A percentile compares a stretch with the other conserved stretches of the same genome.
These are phyloP conservation scores for Tupaia chinensis DNA, from an alignment of 2,113 vertebrate species.

Conservation along the genomic window DNA sequence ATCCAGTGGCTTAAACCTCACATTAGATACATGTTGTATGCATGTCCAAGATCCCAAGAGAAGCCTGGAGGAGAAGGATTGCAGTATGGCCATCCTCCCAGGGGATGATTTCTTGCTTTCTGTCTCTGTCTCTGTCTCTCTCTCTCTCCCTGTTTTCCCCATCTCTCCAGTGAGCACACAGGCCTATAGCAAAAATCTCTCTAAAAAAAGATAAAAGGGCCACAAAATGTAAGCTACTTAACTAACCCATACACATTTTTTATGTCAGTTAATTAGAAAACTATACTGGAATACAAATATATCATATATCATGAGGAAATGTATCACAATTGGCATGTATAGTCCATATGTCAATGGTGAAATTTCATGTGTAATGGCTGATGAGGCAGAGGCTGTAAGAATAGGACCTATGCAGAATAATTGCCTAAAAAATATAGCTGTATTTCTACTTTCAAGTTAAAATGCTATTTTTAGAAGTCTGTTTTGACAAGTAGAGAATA, in stretches of 20 bases:
- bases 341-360: not conserved
- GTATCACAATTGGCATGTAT: conserved; percentile 17
- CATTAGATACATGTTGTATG: too few species aligned
- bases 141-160: too few species aligned
- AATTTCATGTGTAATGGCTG: not conserved
- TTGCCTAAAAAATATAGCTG: not conserved
- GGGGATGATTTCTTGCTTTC: too few species aligned
- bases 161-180: too few species aligned
- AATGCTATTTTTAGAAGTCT: conserved; percentile 3
- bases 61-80: too few species aligned
- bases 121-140: too few species aligned
- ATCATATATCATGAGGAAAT: not conserved
- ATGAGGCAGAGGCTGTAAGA: not conserved
- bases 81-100: too few species aligned
- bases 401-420: not conserved
- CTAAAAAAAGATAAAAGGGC: not conserved
- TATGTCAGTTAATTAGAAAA: conserved; percentile 53
- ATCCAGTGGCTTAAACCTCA: too few species aligned
- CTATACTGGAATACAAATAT: conserved; percentile 29
- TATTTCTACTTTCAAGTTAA: not conserved
- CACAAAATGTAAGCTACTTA: not conserved
- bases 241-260: conserved; percentile 36
- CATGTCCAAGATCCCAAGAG: too few species aligned
- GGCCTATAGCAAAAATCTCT: too few species aligned
- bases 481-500: not conserved